Evolutionary conservation across 2,113 vertebrate species (phyloP).

Genomic region (Platycercus adscitus): DNA sequence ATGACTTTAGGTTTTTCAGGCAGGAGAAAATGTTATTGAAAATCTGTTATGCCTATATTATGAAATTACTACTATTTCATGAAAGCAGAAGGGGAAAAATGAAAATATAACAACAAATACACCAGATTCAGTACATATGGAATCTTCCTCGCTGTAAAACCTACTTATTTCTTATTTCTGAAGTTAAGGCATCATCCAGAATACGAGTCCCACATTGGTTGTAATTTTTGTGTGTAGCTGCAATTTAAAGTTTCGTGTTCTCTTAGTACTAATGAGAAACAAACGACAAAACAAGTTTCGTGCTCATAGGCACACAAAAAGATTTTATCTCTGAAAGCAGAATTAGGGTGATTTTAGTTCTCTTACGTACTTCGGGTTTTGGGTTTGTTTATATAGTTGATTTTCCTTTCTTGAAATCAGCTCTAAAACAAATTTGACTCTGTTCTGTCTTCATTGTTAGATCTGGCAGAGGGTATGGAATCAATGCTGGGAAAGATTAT

Average conservation of each 20-base stretch:
- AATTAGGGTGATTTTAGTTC: background rate
- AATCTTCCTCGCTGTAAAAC: background rate
- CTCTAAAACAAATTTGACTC: background rate
- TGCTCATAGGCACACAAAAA: background rate
- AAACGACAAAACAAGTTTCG: background rate
- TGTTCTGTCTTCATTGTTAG: background rate
- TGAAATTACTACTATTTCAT: background rate
- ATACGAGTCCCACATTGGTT: background rate
- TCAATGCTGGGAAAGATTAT: slow-evolving; percentile 14
- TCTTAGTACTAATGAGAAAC: background rate
- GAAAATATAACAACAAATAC: background rate
- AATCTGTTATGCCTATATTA: background rate
- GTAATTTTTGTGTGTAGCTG: background rate
- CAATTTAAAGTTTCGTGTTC: background rate
- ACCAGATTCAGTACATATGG: background rate
- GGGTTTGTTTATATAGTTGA: background rate
- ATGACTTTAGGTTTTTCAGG: background rate
- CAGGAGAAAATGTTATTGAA: background rate
- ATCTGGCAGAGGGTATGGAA: background rate
- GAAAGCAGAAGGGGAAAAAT: background rate
- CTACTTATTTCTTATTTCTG: background rate
- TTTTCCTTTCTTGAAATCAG: background rate
- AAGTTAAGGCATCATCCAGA: background rate
- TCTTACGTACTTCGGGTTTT: background rate
- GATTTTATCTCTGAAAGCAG: background rate